Conservation (phyloP, 92 coral and sea anemone species). For the Porites lobata region DNA sequence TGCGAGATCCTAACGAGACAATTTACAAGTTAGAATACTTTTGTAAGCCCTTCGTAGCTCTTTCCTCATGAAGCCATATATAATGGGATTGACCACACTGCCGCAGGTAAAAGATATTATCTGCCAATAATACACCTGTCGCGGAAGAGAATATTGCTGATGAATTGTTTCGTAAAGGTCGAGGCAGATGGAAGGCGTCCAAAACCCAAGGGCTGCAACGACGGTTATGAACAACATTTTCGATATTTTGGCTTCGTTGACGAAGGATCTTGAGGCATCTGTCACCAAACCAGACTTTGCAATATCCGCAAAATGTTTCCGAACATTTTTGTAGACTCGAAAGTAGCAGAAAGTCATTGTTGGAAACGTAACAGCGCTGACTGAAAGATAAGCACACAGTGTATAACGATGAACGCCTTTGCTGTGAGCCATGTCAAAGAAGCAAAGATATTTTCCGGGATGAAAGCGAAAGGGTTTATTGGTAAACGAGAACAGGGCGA, state of each 20-base stretch:
- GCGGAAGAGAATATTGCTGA: constrained; percentile 23
- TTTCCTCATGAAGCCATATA: constrained; percentile 42
- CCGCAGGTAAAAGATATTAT: constrained; percentile 3
- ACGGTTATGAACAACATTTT: constrained; percentile 34
- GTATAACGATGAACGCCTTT: constrained; percentile 5
- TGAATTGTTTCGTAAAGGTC: constrained; percentile 34
- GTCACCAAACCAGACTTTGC: constrained; percentile 7
- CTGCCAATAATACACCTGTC: constrained; percentile 35
- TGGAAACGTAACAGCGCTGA: background rate
- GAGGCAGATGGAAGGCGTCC: constrained; percentile 27
- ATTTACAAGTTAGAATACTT: constrained; percentile 20
- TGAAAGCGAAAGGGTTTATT: constrained; percentile 34
- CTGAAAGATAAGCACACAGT: background rate
- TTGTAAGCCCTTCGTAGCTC: constrained; percentile 37
- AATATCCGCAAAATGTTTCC: constrained; percentile 29
- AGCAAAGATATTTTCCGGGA: constrained; percentile 35
- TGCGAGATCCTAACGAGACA: no score
- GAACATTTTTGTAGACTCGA: constrained; percentile 32
- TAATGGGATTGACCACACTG: constrained; percentile 38
- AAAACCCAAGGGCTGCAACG: constrained; percentile 18
- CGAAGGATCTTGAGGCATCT: constrained; percentile 19
- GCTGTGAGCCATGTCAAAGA: constrained; percentile 3
- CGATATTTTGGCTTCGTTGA: constrained; percentile 33
- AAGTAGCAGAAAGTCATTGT: constrained; percentile 27
- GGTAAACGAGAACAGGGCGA: constrained; percentile 8